phyloP scores from a whole-genome alignment of 1,140 invertebrate species.

The Xylocopa sonorina region DNA sequence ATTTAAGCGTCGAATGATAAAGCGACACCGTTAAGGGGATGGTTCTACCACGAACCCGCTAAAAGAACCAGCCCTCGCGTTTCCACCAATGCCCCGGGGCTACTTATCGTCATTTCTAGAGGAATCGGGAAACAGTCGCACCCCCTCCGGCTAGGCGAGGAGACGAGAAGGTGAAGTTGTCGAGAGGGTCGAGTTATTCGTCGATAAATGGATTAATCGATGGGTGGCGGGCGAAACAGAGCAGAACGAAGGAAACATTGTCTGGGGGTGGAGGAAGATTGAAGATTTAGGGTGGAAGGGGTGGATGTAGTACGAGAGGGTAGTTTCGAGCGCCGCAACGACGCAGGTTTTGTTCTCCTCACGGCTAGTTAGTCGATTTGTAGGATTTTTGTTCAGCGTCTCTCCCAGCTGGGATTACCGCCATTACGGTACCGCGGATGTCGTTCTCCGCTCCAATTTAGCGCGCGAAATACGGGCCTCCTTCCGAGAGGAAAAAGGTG shows the following conservation, averaged over 20 bases:
- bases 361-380: slow-evolving; percentile 12
- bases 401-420: not conserved
- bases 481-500: not conserved
- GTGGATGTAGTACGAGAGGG: not conserved
- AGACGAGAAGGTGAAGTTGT: slow-evolving; percentile 36
- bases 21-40: slow-evolving; percentile 23
- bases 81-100: slow-evolving; percentile 25
- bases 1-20: slow-evolving; percentile 57
- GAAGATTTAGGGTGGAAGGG: too few species aligned
- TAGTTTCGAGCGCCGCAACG: not conserved
- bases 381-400: slow-evolving; percentile 25
- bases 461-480: not conserved
- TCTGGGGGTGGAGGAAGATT: slow-evolving; percentile 17
- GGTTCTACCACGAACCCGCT: slow-evolving; percentile 60
- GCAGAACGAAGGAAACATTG: not conserved
- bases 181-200: slow-evolving; percentile 51
- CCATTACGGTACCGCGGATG: not conserved
- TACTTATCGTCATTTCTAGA: slow-evolving; percentile 52
- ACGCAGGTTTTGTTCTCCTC: not conserved
- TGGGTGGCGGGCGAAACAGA: slow-evolving; percentile 56
- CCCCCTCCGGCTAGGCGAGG: slow-evolving; percentile 4
- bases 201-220: slow-evolving; percentile 79
- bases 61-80: slow-evolving; percentile 62
- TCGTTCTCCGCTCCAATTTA: not conserved
- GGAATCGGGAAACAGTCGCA: slow-evolving; percentile 54